Evolutionary conservation across 2,797 vertebrate species (phyloP), one percentile per base, ranked within the genome.

Genomic region (Parotocinclus haroldoi): DNA sequence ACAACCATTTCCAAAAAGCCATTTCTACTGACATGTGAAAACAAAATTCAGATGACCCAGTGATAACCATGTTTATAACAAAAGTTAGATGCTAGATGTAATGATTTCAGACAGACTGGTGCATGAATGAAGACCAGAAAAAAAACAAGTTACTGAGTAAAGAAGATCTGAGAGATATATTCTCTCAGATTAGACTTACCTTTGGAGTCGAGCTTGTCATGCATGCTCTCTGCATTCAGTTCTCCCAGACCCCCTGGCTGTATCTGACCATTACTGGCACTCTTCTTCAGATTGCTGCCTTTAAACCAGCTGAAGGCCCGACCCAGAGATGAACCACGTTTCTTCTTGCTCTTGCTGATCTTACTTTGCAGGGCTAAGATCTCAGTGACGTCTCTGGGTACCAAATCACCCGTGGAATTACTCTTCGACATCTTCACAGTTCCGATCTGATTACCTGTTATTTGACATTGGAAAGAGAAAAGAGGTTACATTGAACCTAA

Each of bases 231-330:
- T 11, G 72, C 68, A 37, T 40, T 72, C 6, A 79, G 65, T 3
- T 36, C 54, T 65, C 63, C 51, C 13, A 66, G 57, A 56, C 48
- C 58, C 17, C 72, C 66, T 13, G 63, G 60, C 9, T 72, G 76
- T 59, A 72, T 83, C 6, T 77, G 69, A 37, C 82, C 85, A 19
- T 80, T 85, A 9, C 75, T 37, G 0, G 74, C 3, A 19, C 18
- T 82, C 77, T 83, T 89, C 74, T 89, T 91, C 82, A 80, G 85
- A 66, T 88, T 86, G 69, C 88, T 90, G 61, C 92, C 89, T 71
- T 92, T 92, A 9, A 96, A 72, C 95, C 94, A 96, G 81, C 89
- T 89, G 77, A 96, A 82, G 9, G 93, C 94, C 38, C 93, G 83
- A 48, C 93, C 92, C 73, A 98, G 75, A 37, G 92, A 89, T 57